Conservation (phyloP, 2,797 vertebrate genomes). For the Discoglossus pictus region DNA sequence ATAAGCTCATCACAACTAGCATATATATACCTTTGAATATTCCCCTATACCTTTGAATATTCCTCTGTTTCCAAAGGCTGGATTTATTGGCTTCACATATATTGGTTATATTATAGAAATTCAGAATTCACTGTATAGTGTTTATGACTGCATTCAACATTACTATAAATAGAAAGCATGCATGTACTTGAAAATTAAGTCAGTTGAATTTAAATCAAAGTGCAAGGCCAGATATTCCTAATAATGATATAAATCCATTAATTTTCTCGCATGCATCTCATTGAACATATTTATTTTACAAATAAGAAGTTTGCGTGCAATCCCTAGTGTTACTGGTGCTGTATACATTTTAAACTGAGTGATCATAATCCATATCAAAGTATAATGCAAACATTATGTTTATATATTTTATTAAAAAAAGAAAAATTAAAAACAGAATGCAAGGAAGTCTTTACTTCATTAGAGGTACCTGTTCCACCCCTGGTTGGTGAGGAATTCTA, state of each 20-base stretch:
- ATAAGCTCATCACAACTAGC: conserved; percentile 1
- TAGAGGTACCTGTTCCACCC: conserved; percentile 54
- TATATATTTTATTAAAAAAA: conserved; percentile 65
- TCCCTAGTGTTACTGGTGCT: conserved; percentile 61
- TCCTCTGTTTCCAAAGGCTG: conserved; percentile 12
- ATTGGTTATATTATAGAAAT: background rate
- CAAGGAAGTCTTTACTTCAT: conserved; percentile 55
- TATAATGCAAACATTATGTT: conserved; percentile 59
- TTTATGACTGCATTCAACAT: conserved; percentile 49
- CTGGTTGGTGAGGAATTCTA: conserved; percentile 55
- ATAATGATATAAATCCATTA: conserved; percentile 26
- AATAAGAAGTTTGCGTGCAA: conserved; percentile 60
- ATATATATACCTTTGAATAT: conserved; percentile 1
- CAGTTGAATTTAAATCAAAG: too few species aligned
- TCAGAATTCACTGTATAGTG: conserved; percentile 28
- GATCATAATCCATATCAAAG: conserved; percentile 58
- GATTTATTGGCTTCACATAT: conserved; percentile 21
- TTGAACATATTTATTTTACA: conserved; percentile 53
- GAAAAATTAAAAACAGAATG: conserved; percentile 45
- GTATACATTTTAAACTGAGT: conserved; percentile 54
- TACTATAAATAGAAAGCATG: conserved; percentile 48
- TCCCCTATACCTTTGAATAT: background rate
- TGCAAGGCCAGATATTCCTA: conserved; percentile 57
- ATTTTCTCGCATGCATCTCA: conserved; percentile 38
- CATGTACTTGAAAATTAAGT: conserved; percentile 44